Conservation (phyloP, 2,113 vertebrate species). For the Amia ocellicauda region DNA sequence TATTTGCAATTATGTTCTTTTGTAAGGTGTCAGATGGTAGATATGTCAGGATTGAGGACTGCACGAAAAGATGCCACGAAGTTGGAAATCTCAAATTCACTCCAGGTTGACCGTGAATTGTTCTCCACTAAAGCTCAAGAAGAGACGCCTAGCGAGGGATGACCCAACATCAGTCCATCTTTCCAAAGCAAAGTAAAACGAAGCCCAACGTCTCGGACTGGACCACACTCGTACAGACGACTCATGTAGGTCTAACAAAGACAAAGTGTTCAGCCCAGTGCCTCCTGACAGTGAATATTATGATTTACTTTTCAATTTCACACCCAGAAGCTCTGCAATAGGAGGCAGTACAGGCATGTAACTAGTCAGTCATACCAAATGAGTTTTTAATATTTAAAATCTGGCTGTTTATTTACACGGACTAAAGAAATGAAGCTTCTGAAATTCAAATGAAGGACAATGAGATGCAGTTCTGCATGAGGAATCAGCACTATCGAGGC, state of each 20-base stretch:
- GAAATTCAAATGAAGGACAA: conserved; percentile 5
- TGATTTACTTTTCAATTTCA: conserved; percentile 16
- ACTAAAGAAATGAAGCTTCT: conserved; percentile 9
- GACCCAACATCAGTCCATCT: no score
- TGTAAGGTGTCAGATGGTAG: no score
- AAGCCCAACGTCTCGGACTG: not conserved
- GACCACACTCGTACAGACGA: not conserved
- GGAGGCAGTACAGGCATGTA: not conserved
- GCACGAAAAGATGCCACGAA: no score
- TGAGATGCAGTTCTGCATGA: conserved; percentile 11
- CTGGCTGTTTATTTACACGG: conserved; percentile 12
- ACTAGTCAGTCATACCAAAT: conserved; percentile 12
- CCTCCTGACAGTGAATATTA: conserved; percentile 9
- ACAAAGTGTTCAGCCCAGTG: not conserved
- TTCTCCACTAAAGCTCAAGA: no score
- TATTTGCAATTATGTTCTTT: no score
- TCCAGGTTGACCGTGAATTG: no score
- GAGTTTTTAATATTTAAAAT: conserved; percentile 20
- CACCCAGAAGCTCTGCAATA: conserved; percentile 8
- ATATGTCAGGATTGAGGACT: no score
- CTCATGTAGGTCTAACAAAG: not conserved
- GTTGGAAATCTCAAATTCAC: no score
- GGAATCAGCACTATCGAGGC: conserved; percentile 1
- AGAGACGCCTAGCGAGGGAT: no score
- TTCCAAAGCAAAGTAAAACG: no score